phyloP scores from a whole-genome alignment of 2,113 vertebrate species.

The Eretmochelys imbricata region DNA sequence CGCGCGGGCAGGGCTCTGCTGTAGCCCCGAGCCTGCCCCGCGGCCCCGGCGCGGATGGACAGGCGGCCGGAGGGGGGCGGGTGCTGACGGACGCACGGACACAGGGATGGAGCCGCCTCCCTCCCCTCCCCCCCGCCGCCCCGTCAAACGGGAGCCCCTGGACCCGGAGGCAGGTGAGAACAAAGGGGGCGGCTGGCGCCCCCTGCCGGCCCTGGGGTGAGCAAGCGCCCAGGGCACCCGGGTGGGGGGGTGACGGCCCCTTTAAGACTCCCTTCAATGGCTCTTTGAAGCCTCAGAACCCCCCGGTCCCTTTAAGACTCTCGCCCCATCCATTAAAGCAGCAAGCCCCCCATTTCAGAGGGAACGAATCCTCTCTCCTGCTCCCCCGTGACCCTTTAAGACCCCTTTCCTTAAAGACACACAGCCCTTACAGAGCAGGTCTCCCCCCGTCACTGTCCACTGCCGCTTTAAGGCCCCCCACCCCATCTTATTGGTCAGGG shows the following conservation, averaged over 20 bases:
- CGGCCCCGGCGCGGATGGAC: background rate
- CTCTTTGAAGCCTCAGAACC: background rate
- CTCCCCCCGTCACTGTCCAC: background rate
- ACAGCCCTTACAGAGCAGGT: background rate
- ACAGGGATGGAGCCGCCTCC: constrained; percentile 44
- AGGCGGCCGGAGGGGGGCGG: background rate
- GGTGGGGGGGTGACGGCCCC: constrained; percentile 51
- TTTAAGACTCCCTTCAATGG: background rate
- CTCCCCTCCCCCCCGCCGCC: constrained; percentile 44
- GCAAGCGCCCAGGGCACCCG: constrained; percentile 67
- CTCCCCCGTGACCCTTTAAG: background rate
- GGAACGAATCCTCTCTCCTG: background rate
- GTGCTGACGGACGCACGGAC: background rate
- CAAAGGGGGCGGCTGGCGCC: constrained; percentile 56
- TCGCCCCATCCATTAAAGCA: background rate
- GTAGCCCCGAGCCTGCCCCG: constrained; percentile 32
- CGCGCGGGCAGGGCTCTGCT: constrained; percentile 46
- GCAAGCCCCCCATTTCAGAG: background rate
- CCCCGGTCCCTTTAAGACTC: background rate
- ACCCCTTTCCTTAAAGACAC: background rate
- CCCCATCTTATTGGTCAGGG: background rate
- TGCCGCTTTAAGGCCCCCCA: background rate
- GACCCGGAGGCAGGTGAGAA: constrained; percentile 60
- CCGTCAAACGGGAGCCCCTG: constrained; percentile 61
- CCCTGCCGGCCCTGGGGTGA: constrained; percentile 37